Evolutionary conservation across 2,113 vertebrate species (phyloP).

Genomic region (Fregetta grallaria): DNA sequence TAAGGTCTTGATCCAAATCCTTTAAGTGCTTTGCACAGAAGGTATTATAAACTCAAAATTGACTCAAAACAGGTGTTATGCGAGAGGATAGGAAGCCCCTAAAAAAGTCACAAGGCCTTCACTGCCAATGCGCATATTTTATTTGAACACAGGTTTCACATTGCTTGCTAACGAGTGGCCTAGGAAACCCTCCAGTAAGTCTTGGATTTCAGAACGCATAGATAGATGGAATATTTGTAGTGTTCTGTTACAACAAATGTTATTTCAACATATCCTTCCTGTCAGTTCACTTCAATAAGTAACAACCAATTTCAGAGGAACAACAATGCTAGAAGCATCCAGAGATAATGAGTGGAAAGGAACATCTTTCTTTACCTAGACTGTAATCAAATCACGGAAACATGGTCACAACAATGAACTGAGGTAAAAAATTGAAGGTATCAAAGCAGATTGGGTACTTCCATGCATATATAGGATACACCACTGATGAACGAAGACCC

Average conservation of each 20-base stretch:
- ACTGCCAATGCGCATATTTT: neutral
- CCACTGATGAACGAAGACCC: neutral
- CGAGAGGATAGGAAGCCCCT: neutral
- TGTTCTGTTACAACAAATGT: neutral
- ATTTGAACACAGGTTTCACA: neutral
- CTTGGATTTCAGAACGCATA: neutral
- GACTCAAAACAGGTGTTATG: neutral
- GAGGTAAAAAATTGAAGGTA: neutral
- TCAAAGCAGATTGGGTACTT: neutral
- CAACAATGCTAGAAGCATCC: neutral
- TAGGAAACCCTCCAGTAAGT: neutral
- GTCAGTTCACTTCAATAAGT: neutral
- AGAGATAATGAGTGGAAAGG: neutral
- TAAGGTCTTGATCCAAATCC: neutral
- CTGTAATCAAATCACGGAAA: neutral
- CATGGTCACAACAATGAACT: neutral
- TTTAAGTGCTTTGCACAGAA: neutral
- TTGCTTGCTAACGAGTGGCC: neutral
- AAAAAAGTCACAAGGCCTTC: neutral
- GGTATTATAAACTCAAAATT: neutral
- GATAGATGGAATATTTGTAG: neutral
- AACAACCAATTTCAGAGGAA: neutral
- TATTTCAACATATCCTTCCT: neutral
- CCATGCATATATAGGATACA: fast-evolving
- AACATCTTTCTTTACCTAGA: neutral